Base-by-base conservation (phyloP, 2,888 invertebrate species). In the Torymus tubicola region DNA sequence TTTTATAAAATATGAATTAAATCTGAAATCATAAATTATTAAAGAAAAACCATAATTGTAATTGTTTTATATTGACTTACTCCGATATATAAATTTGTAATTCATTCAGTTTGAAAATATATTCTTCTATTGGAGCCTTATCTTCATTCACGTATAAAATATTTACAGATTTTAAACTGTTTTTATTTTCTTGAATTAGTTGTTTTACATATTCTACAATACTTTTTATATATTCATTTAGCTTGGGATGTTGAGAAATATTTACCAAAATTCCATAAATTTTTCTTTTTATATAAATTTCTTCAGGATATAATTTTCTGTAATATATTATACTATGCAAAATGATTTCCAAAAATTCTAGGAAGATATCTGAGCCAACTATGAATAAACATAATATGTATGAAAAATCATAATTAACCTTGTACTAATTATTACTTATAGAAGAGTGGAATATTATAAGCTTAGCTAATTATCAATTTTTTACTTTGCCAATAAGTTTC, bases 271-370 rank as follows among this genome's bases (percentile, higher is more conserved):
- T 91, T 67, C 93, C 93, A 87, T 95, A 95, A 84, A 95, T 94
- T 86, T 92, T 94, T 86, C 93, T 93, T 14, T 91, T 91, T 80
- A 92, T 92, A 88, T 95, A 95, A 85, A 94, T 93, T 85, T 92
- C 92, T 78, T 91, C 91, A 1, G 95, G 95, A 88, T 95, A 95
- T 63, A 95, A 89, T 83, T 93, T 92, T 74, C 93, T 88, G 77
- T 92, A 90, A 85, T 93, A 94, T 5, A 95, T 86, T 76, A 95
- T 93, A 77, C 91, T 93, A 86, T 95, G 94, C 81, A 95, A 92
- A 0, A 94, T 93, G 31, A 95, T 92, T 86, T 94, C 93, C 42
- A 95, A 88, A 88, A 95, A 95, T 90, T 95, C 95, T 75, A 93
- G 85, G n/a, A 93, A 89, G 72, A 95, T 90, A 85, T 94, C 93